These are phyloP conservation scores for Teleogryllus oceanicus DNA, from an alignment of 2,888 invertebrate species.

Conservation along the genomic window DNA sequence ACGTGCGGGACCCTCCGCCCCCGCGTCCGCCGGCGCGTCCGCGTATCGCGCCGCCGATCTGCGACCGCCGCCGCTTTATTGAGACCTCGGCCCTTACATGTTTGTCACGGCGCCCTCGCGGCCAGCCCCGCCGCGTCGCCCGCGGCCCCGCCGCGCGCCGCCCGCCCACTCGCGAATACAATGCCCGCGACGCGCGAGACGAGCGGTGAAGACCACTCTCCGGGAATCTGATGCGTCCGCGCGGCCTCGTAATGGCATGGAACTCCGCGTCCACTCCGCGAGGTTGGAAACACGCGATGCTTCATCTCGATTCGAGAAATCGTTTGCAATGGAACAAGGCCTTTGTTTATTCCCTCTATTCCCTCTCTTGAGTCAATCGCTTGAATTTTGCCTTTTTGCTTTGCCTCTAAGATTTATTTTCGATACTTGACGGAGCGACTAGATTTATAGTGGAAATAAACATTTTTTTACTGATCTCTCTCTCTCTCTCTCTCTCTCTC, in stretches of 20 bases:
- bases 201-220: background rate
- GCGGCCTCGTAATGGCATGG: background rate
- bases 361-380: too few species aligned
- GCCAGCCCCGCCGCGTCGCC: background rate
- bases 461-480: too few species aligned
- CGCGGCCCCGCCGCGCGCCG: background rate
- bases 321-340: too few species aligned
- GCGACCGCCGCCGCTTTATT: slow-evolving; percentile 12
- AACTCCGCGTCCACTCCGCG: background rate
- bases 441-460: too few species aligned
- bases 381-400: too few species aligned
- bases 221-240: background rate
- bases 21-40: background rate
- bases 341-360: too few species aligned
- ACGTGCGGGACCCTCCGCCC: background rate
- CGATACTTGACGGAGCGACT: too few species aligned
- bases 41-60: slow-evolving; percentile 8
- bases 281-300: background rate
- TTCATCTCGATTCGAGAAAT: too few species aligned
- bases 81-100: slow-evolving; percentile 18
- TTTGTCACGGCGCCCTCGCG: slow-evolving; percentile 18
- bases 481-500: too few species aligned
- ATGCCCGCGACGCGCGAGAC: background rate
- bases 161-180: background rate
- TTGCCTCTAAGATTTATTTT: too few species aligned